Base-by-base conservation (phyloP, 2,888 invertebrate genomes). In the Lamellibrachia satsuma region DNA sequence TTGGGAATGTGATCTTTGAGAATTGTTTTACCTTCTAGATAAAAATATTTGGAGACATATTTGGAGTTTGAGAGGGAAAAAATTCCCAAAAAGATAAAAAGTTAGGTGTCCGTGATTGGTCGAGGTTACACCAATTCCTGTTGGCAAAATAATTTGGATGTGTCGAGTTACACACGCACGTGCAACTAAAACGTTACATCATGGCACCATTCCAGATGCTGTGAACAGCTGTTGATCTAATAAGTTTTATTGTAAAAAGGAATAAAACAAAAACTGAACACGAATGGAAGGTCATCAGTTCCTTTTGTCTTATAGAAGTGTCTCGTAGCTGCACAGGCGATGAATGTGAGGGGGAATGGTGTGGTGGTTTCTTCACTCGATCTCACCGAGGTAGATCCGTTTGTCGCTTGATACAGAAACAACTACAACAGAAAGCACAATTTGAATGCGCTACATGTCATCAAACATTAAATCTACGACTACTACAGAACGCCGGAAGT, bases 381-480 rank as follows among this genome's bases (percentile, higher is more conserved):
- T 98, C 97, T 99, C 99, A 75, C 99, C 99, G 94, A 99, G 97
- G 96, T 98, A 99, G 93, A 99, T 97, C 95, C 98, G 98, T 96
- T 99, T 99, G 97, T 99, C 99, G 96, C 99, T 99, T 90, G 98
- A 98, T 11, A 98, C 98, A 0, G 99, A 99, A 90, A 98, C 97
- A 94, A 99, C 98, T 98, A 97, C 93, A 97, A 75, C 75, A 75
- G 75, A 75, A 75, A 75, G 39, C 15, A 75, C 0, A 75, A 11
- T 15, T 6, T 75, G 55, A 39, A 39, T 1, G 1, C 39, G 39
- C 1, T 39, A 39, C 39, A 1, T 39, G 55, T 55, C 3, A 55
- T 55, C 9, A 3, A 91, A 52, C 52, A 15, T 15, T 3, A 15
- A 22, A 75, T 75, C 75, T 75, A 75, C 1, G 22, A 75, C n/a